Evolutionary conservation across 1,140 invertebrate genomes (phyloP), one percentile per base, ranked within the genome.

Genomic region (Saccostrea cuccullata): DNA sequence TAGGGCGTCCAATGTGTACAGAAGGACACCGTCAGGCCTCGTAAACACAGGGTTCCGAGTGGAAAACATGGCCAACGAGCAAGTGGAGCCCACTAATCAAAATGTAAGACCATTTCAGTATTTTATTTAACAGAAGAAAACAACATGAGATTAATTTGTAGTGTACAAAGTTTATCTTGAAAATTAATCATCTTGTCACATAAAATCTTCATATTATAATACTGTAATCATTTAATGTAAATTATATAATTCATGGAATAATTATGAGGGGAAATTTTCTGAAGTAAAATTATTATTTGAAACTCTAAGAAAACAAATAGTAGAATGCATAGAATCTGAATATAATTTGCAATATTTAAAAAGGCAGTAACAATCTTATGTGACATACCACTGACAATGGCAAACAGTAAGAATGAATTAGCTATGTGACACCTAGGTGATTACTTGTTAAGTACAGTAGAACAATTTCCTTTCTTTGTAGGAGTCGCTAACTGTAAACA

Each of bases 1-100:
- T 36, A 77, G 70, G 8, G 70, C 70, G 13, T 77, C 70, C 23
- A 77, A 77, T 77, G 70, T 77, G 26, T 77, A 77, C 70, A 77
- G 15, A 30, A 77, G 70, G 30, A 77, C 70, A 30, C 70, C 70
- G 13, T 26, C 70, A 30, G 70, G 70, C 70, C 30, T 77, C 36
- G 70, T 77, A 77, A 77, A 77, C 70, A 30, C 70, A 0, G 70
- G 70, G 30, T 77, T 77, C 26, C 26, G 23, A 30, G 70, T 11
- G 30, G 70, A 77, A 36, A 77, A 36, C 70, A 77, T 77, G 70
- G 70, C 70, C 8, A 77, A 77, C 15, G 70, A 77, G 26, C 70
- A 77, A 77, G 23, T 77, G 70, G 70, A 40, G 30, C 23, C 70
- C 36, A 30, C 70, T 36, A 77, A 77, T 77, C 70, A 36, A 77